Conservation (phyloP, 2,113 vertebrate species). For the Pithys albifrons region DNA sequence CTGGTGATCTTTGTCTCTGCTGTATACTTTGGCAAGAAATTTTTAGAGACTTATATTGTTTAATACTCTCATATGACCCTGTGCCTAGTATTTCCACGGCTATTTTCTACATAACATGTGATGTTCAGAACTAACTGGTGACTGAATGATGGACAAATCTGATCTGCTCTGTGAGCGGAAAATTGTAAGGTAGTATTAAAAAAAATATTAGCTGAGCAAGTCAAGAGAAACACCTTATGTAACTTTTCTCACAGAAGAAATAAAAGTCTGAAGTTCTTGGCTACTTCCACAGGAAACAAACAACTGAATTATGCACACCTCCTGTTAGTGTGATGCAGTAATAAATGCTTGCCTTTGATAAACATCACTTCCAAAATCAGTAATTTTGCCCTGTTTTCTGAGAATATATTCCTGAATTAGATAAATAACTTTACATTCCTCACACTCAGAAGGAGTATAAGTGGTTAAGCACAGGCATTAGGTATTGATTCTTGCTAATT, state of each 20-base stretch:
- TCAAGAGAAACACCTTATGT: background rate
- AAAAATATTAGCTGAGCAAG: background rate
- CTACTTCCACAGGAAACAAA: background rate
- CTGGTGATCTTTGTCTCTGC: background rate
- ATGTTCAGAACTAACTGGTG: background rate
- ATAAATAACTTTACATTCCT: background rate
- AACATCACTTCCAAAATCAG: background rate
- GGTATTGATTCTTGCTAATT: background rate
- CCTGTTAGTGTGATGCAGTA: background rate
- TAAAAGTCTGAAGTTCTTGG: background rate
- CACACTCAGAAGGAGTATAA: background rate
- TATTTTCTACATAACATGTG: background rate
- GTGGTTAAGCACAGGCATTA: background rate
- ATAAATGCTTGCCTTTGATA: background rate
- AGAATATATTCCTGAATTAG: background rate
- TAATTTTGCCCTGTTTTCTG: background rate
- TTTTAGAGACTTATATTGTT: background rate
- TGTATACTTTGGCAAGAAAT: background rate
- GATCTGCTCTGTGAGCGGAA: background rate
- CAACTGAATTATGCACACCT: background rate
- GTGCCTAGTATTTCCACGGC: background rate
- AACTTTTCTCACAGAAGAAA: background rate
- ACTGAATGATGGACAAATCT: background rate
- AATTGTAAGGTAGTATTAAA: background rate
- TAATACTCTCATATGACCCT: background rate